Conservation (phyloP, 2,113 vertebrate genomes). For the Psittacara wagleri region DNA sequence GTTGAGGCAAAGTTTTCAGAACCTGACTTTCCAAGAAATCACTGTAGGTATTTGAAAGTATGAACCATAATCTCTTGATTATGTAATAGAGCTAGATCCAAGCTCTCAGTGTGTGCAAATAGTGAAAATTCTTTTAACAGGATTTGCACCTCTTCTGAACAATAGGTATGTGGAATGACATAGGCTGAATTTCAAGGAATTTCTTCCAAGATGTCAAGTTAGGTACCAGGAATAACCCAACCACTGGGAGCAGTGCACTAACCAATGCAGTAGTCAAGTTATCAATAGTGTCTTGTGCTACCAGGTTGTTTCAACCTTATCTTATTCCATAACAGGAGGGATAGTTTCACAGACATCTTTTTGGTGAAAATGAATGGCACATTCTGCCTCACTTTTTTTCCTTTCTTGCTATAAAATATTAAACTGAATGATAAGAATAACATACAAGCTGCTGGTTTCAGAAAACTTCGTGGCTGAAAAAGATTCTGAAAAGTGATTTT, state of each 20-base stretch:
- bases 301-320: neutral
- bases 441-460: constrained; percentile 23
- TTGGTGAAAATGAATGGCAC: neutral
- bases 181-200: neutral
- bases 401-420: constrained; percentile 10
- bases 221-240: neutral
- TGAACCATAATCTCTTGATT: neutral
- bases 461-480: neutral
- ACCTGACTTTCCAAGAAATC: neutral
- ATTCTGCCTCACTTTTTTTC: neutral
- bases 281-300: neutral
- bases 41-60: neutral
- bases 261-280: neutral
- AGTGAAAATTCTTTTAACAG: neutral
- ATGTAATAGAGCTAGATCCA: neutral
- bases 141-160: neutral
- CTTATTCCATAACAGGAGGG: neutral
- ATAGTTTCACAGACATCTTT: neutral
- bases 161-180: neutral
- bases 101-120: neutral
- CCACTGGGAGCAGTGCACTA: neutral
- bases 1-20: neutral
- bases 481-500: neutral
- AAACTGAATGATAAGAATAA: constrained; percentile 15
- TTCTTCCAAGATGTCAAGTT: neutral